Evolutionary conservation across 2,113 vertebrate genomes (phyloP).

Genomic region (Anser brachyrhynchus): DNA sequence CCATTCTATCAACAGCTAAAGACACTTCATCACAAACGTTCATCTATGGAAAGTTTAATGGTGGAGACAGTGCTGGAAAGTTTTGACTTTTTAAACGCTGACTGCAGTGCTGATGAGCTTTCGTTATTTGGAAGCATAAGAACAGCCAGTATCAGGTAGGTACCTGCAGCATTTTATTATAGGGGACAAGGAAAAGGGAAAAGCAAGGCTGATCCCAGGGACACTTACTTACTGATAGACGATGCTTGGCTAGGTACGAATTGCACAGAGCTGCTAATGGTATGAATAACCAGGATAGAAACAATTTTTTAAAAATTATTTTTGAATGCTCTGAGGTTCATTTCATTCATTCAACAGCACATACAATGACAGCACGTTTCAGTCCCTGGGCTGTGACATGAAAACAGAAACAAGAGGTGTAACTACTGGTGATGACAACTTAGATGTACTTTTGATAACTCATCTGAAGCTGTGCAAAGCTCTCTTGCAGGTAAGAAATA

Average conservation of each 20-base stretch:
- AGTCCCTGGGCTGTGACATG: conserved; percentile 60
- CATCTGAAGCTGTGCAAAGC: conserved; percentile 87
- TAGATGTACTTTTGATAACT: conserved; percentile 82
- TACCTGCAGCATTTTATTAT: fast-evolving
- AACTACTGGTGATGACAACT: conserved; percentile 82
- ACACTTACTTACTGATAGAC: fast-evolving
- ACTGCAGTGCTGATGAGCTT: conserved; percentile 83
- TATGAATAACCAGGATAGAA: not conserved
- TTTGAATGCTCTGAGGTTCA: not conserved
- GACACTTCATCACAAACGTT: conserved; percentile 57
- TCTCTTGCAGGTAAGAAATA: conserved; percentile 81
- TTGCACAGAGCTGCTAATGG: not conserved
- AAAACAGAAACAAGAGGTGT: conserved; percentile 66
- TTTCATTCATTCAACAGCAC: conserved; percentile 65
- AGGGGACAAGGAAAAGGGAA: not conserved
- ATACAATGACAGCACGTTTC: conserved; percentile 67
- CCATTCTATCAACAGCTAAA: conserved; percentile 65
- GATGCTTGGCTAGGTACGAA: fast-evolving
- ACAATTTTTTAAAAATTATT: not conserved
- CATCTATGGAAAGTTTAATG: conserved; percentile 86
- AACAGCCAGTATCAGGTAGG: conserved; percentile 81
- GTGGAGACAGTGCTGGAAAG: conserved; percentile 91
- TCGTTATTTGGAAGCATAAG: conserved; percentile 83
- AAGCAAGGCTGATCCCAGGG: not conserved
- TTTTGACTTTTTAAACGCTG: conserved; percentile 90